Evolutionary conservation across 2,888 invertebrate genomes (phyloP).

Genomic region (Nephrotoma guestfalica): DNA sequence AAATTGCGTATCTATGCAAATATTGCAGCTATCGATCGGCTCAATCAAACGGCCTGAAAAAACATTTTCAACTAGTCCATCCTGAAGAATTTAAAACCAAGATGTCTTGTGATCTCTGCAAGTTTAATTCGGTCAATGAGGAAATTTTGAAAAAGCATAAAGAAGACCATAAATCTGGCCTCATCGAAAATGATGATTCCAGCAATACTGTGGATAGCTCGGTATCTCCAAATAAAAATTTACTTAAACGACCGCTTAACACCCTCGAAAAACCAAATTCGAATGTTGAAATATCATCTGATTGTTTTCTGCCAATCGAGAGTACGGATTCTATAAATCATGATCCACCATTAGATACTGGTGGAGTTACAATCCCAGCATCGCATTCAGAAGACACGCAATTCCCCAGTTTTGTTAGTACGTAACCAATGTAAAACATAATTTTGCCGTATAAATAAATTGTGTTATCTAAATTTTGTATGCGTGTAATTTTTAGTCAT

Average conservation of each 20-base stretch:
- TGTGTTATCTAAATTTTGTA: background rate
- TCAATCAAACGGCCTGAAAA: constrained; percentile 34
- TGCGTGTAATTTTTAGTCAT: background rate
- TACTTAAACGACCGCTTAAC: constrained; percentile 12
- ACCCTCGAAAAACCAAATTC: constrained; percentile 13
- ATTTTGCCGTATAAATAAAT: background rate
- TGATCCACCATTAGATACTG: constrained; percentile 26
- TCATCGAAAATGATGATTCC: constrained; percentile 20
- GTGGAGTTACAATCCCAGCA: constrained; percentile 29
- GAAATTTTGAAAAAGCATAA: constrained; percentile 22
- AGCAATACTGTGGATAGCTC: constrained; percentile 12
- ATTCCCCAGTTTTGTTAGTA: constrained; percentile 19
- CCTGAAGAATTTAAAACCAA: constrained; percentile 26
- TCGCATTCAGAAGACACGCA: constrained; percentile 27
- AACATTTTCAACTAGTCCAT: constrained; percentile 41
- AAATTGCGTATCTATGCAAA: constrained; percentile 7
- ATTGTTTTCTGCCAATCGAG: constrained; percentile 27
- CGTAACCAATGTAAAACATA: background rate
- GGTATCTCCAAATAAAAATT: constrained; percentile 14
- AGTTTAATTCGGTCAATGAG: constrained; percentile 22
- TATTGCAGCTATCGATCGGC: background rate
- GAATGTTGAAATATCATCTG: constrained; percentile 24
- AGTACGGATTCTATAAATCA: constrained; percentile 27
- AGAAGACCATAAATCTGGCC: constrained; percentile 24
- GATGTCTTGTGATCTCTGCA: constrained; percentile 25